Evolutionary conservation across 2,888 invertebrate genomes (phyloP), one percentile per base, ranked within the genome.

Genomic region (Acanthacorydalis orientalis): DNA sequence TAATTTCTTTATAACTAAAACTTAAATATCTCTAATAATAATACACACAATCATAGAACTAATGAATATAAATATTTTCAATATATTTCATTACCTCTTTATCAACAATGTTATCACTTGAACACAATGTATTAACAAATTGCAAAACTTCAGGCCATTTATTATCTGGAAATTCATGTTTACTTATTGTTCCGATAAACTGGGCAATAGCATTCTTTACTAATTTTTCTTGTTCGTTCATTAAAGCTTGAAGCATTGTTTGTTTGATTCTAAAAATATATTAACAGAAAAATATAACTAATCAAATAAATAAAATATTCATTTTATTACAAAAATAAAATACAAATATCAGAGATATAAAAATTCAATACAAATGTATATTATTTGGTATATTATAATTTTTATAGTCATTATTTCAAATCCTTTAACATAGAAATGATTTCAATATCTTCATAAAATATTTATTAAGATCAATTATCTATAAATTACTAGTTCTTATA

Each of bases 121-220:
- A 68, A 44, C 73, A 71, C 46, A 75, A 65, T 48, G 71, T 69
- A 52, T 75, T 70, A 41, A 81, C 62, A 57, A 80, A 77, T 52
- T 75, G 70, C 53, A 80, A 66, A 48, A 81, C 64, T 58, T 80
- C 77, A 11, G 79, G 79, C 81, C 81, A 82, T 38, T 66, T 63
- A 53, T 70, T 68, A 40, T 69, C 71, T 1, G 75, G 71, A 53
- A 81, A 69, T 63, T 85, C 85, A 61, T 84, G 81, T 54, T 79
- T 81, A 11, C 83, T 77, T 48, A 85, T 67, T 1, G 76, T 72
- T 23, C 80, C 85, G 54, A 84, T 73, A 51, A 85, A 70, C 59
- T 82, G 80, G 2, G 80, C 80, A 53, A 86, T 75, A 1, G 80
- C 69, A 62, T 75, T 80, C 54, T 78, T 75, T 1, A 83, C 83